Evolutionary conservation across 2,113 vertebrate genomes (phyloP).

Genomic region (Pampusana beccarii): DNA sequence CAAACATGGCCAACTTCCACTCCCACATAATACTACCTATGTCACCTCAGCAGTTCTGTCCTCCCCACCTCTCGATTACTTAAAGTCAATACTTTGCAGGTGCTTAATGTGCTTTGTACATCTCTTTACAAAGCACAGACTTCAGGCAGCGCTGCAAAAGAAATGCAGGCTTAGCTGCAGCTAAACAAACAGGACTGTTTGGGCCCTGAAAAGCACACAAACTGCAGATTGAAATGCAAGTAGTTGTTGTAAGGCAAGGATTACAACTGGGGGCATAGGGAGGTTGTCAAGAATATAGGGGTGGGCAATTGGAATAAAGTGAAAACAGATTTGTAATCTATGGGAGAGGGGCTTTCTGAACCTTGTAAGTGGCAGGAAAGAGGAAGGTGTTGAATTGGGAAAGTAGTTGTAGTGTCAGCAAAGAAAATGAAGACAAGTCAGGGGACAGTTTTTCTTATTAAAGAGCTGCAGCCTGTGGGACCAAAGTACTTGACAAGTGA

Average conservation of each 20-base stretch:
- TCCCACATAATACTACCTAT: neutral
- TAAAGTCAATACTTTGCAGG: neutral
- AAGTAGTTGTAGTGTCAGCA: neutral
- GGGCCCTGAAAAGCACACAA: neutral
- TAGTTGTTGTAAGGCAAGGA: neutral
- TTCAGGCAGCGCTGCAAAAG: neutral
- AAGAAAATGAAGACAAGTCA: neutral
- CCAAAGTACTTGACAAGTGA: neutral
- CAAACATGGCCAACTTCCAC: neutral
- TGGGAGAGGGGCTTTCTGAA: neutral
- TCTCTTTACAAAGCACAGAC: neutral
- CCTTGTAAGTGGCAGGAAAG: neutral
- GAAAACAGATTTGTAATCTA: neutral
- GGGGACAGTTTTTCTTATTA: neutral
- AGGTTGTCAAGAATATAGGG: neutral
- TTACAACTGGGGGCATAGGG: neutral
- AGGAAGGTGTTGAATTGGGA: neutral
- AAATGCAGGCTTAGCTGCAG: neutral
- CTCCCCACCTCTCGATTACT: neutral
- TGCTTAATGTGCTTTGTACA: neutral
- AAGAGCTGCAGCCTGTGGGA: neutral
- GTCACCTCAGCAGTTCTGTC: neutral
- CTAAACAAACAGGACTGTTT: neutral
- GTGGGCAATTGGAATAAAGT: neutral
- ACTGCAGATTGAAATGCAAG: neutral